Base-by-base conservation (phyloP, 2,888 invertebrate genomes). In the Tachina grossa region DNA sequence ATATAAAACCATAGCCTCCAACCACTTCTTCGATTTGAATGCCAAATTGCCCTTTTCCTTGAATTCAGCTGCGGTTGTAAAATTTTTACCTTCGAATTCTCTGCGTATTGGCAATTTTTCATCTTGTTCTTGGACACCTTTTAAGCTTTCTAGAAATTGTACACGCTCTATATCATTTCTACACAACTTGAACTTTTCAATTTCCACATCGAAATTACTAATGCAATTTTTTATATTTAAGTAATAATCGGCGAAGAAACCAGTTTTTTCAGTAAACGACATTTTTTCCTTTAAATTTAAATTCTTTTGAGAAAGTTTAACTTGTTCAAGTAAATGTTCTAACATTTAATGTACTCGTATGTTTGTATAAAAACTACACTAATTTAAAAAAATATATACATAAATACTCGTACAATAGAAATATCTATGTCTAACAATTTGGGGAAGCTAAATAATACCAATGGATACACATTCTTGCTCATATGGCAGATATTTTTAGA, bases 11-110 rank as follows among this genome's bases (percentile, higher is more conserved):
- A 97, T 93, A 1, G 97, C 96, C 88, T 94, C 94, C 45, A 92
- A 90, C 94, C 95, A 96, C 87, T 96, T 94, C 74, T 95, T 95
- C 88, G 94, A 94, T 87, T 95, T 95, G 88, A 97, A 97, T 8
- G 94, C 95, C 84, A 94, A 93, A 89, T 97, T 97, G 4, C 97
- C 97, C 82, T 94, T 94, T 88, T 95, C 94, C 92, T 97, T 97
- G 49, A 95, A 92, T 84, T 93, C 93, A n/a, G 94, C 93, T 10
- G 96, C 95, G 89, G 93, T 93, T 79, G 94, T 93, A 9, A 93
- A 90, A 90, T 94, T 93, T 92, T 97, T 93, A 89, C 93, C 90
- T 84, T 89, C 87, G 91, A 92, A 91, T 91, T 93, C 90, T 86
- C 92, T 90, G 89, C 93, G 90, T 91, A 94, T 93, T 91, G 94